Percentiles rank a stretch among this genome's conserved stretches.
Evolutionary conservation across 1,140 invertebrate genomes (phyloP).

Genomic region (Temnothorax nylanderi): DNA sequence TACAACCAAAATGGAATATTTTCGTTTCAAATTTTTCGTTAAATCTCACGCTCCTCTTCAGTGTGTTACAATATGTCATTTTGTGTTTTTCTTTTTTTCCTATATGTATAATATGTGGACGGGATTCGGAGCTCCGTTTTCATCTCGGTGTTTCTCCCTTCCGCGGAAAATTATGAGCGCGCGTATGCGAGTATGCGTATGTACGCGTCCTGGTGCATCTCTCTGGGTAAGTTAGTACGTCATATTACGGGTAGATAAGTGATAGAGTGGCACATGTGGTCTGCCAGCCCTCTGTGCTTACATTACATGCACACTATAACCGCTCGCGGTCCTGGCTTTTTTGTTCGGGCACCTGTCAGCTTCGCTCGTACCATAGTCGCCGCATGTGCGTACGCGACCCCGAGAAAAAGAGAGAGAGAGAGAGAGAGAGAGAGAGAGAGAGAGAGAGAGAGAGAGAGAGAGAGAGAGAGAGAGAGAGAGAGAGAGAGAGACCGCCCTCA

Average conservation of each 20-base stretch:
- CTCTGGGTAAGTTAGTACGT: slow-evolving; percentile 60
- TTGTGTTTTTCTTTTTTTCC: neutral
- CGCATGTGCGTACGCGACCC: slow-evolving; percentile 73
- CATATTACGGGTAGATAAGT: slow-evolving; percentile 81
- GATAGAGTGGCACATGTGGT: slow-evolving; percentile 83
- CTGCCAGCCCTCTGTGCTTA: slow-evolving; percentile 83
- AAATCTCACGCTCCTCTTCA: neutral
- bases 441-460: slow-evolving; percentile 26
- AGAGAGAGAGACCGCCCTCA: slow-evolving; percentile 68
- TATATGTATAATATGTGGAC: neutral
- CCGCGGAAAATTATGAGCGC: slow-evolving; percentile 41
- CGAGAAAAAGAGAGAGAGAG: neutral
- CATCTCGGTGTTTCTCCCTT: neutral
- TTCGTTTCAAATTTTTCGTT: neutral
- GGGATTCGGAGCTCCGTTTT: neutral
- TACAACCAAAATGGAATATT: neutral
- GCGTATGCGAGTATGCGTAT: neutral
- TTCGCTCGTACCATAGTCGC: slow-evolving; percentile 78
- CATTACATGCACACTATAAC: slow-evolving; percentile 77
- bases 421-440: neutral
- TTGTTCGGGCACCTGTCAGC: slow-evolving; percentile 82
- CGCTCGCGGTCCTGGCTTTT: slow-evolving; percentile 74
- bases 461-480: neutral
- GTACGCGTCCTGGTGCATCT: slow-evolving; percentile 62
- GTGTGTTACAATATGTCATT: neutral